phyloP scores from a whole-genome alignment of 2,113 vertebrate species.

The Atractosteus spatula region DNA sequence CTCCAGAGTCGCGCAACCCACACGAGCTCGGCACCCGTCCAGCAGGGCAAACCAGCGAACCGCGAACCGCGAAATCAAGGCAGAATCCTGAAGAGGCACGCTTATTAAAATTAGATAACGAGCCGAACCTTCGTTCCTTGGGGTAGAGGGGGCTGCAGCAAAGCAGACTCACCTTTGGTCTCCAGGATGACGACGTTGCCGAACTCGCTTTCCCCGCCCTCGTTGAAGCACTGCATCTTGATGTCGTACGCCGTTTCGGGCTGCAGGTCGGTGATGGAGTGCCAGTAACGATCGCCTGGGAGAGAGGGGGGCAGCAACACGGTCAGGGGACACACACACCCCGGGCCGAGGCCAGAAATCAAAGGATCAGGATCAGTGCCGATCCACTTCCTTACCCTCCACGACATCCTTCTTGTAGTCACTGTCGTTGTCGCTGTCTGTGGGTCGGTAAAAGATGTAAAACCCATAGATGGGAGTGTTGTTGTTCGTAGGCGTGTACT shows the following conservation, averaged over 20 bases:
- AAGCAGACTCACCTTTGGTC: conserved; percentile 79
- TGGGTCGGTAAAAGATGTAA: conserved; percentile 96
- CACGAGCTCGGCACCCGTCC: too few species aligned
- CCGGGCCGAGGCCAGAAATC: too few species aligned
- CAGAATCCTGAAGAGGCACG: neutral
- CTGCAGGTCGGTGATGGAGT: conserved; percentile 91
- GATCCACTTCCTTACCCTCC: conserved; percentile 68
- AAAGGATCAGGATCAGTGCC: too few species aligned
- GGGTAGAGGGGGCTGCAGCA: neutral
- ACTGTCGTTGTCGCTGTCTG: conserved; percentile 96
- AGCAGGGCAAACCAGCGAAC: too few species aligned
- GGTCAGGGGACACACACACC: neutral
- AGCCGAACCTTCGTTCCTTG: neutral
- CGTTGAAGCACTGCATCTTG: conserved; percentile 97
- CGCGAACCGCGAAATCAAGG: neutral
- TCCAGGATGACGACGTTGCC: conserved; percentile 97
- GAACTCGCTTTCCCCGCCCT: conserved; percentile 93
- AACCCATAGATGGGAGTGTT: conserved; percentile 98
- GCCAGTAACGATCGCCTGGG: conserved; percentile 88
- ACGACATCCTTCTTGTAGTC: conserved; percentile 97
- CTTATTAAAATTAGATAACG: neutral
- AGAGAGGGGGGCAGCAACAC: neutral
- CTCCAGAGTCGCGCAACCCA: too few species aligned
- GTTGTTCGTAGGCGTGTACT: conserved; percentile 91
- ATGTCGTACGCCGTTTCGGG: conserved; percentile 96